Evolutionary conservation across 1,140 invertebrate genomes (phyloP).

Genomic region (Lordiphosa collinella): DNA sequence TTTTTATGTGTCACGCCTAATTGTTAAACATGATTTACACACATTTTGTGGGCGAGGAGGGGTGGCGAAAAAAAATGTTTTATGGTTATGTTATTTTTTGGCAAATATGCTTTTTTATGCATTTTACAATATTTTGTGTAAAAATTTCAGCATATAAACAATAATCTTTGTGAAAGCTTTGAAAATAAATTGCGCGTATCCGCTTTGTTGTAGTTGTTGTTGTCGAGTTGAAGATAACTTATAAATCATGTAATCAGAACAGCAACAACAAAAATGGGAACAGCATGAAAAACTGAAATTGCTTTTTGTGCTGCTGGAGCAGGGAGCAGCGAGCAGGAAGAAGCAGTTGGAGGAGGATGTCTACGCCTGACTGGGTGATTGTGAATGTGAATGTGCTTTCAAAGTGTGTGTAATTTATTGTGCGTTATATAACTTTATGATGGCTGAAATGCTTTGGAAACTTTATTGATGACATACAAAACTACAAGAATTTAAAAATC

Average conservation of each 20-base stretch:
- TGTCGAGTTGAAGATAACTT: conserved; percentile 65
- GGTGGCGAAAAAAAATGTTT: not conserved
- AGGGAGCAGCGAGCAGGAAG: not conserved
- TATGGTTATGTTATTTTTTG: not conserved
- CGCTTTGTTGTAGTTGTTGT: conserved; percentile 21
- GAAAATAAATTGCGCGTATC: conserved; percentile 62
- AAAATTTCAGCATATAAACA: conserved; percentile 72
- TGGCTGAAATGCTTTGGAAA: conserved; percentile 41
- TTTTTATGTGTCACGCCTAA: conserved; percentile 49
- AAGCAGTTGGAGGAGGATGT: conserved; percentile 1
- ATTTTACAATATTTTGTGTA: conserved; percentile 20
- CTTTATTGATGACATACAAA: conserved; percentile 37
- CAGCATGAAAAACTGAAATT: conserved; percentile 72
- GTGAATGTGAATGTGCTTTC: conserved; percentile 44
- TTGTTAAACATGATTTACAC: conserved; percentile 68
- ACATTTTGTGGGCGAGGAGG: conserved; percentile 13
- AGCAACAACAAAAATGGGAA: conserved; percentile 35
- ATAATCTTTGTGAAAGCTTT: conserved; percentile 66
- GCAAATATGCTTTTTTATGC: conserved; percentile 15
- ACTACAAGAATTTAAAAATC: too few species aligned
- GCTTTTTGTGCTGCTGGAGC: conserved; percentile 39
- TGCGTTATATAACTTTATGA: conserved; percentile 75
- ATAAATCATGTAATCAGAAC: conserved; percentile 76
- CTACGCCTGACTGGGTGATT: conserved; percentile 47
- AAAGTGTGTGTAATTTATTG: conserved; percentile 74